A percentile compares a stretch with the other conserved stretches of the same genome.
phyloP scores from a whole-genome alignment of 2,888 invertebrate genomes.

The Timandra comae region DNA sequence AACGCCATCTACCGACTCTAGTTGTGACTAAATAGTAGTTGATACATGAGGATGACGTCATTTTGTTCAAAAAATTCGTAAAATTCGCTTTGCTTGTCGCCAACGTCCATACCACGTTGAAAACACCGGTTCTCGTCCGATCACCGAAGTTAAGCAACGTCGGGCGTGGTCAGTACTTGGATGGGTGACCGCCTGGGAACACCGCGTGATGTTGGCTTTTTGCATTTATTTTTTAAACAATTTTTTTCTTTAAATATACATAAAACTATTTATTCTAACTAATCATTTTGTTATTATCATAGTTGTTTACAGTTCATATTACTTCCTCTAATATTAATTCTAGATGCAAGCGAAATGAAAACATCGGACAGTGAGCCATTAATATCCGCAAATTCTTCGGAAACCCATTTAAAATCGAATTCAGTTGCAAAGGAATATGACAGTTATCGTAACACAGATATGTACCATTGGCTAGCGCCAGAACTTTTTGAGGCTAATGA shows the following conservation, averaged over 20 bases:
- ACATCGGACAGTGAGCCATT: slow-evolving; percentile 49
- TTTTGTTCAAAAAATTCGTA: not conserved
- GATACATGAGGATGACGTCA: not conserved
- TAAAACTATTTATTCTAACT: no score
- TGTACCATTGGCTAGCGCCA: slow-evolving; percentile 64
- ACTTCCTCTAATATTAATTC: slow-evolving; percentile 10
- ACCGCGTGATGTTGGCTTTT: slow-evolving; percentile 57
- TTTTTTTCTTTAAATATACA: no score
- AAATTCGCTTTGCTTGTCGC: slow-evolving; percentile 1
- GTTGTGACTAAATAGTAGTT: no score
- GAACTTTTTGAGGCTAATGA: slow-evolving; percentile 56
- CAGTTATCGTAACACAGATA: slow-evolving; percentile 33
- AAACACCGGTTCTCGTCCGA: slow-evolving; percentile 57
- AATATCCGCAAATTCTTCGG: slow-evolving; percentile 49
- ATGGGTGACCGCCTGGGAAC: slow-evolving; percentile 66
- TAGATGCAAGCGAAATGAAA: slow-evolving; percentile 38
- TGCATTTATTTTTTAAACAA: slow-evolving; percentile 17
- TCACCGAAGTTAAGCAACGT: slow-evolving; percentile 65
- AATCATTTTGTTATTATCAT: slow-evolving; percentile 3
- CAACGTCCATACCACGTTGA: slow-evolving; percentile 23
- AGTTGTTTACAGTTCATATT: not conserved
- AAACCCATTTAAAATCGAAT: slow-evolving; percentile 39
- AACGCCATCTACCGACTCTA: no score
- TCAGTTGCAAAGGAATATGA: slow-evolving; percentile 43
- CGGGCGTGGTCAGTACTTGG: slow-evolving; percentile 63